Percentiles rank a stretch among this genome's conserved stretches.
phyloP scores from a whole-genome alignment of 2,797 vertebrate genomes.

The Gorsachius magnificus region DNA sequence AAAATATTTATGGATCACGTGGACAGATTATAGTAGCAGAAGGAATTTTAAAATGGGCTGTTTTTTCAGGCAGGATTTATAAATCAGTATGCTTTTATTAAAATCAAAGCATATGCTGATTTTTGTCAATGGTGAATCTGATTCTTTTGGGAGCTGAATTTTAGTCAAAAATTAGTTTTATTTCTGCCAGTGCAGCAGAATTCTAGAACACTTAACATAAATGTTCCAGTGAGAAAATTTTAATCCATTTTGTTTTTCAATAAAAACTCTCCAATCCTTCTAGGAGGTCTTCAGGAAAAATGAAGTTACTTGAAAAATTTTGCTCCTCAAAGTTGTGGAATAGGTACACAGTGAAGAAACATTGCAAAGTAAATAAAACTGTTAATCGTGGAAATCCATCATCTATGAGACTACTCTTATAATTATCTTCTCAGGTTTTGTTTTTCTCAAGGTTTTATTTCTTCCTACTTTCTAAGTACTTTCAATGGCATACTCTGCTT shows the following conservation, averaged over 20 bases:
- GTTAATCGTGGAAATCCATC: background rate
- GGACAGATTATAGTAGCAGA: background rate
- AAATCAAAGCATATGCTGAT: background rate
- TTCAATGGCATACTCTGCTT: background rate
- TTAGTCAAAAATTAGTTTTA: background rate
- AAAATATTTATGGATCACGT: background rate
- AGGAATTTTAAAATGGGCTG: background rate
- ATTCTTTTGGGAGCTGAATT: background rate
- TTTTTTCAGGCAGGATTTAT: background rate
- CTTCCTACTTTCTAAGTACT: background rate
- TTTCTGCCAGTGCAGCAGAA: background rate
- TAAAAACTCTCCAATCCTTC: background rate
- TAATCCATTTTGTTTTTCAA: background rate
- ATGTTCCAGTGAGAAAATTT: background rate
- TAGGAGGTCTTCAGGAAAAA: background rate
- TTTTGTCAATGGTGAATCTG: background rate
- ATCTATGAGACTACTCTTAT: background rate
- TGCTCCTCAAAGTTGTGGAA: background rate
- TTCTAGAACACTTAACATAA: background rate
- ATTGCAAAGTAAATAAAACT: background rate
- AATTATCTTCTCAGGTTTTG: background rate
- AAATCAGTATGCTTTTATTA: background rate
- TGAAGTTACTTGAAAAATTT: background rate
- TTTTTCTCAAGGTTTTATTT: background rate
- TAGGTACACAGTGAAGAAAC: background rate